These are phyloP conservation scores for Tinea semifulvella DNA, from an alignment of 2,888 invertebrate species.

Conservation along the genomic window DNA sequence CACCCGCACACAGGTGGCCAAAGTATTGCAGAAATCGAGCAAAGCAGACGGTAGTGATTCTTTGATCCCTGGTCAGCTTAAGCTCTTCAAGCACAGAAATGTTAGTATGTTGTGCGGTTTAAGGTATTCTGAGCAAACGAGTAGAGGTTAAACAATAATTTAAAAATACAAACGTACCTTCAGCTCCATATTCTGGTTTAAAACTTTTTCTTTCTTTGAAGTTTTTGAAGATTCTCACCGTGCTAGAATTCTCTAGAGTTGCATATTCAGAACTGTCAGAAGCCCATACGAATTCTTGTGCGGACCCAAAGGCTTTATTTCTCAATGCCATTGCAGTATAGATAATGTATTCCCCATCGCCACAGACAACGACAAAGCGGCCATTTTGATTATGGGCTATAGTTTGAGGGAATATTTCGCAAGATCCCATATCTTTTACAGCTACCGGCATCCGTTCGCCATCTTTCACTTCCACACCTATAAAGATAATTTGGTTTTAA, in stretches of 20 bases:
- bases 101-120: too few species aligned
- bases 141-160: not conserved
- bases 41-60: too few species aligned
- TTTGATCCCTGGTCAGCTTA: too few species aligned
- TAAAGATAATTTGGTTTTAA: too few species aligned
- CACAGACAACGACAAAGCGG: constrained; percentile 91
- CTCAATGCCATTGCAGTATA: constrained; percentile 99
- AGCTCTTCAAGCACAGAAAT: too few species aligned
- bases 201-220: constrained; percentile 97
- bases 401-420: constrained; percentile 99
- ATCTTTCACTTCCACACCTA: constrained; percentile 79
- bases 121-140: too few species aligned
- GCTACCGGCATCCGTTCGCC: constrained; percentile 93
- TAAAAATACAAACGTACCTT: constrained; percentile 64
- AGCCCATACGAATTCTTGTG: constrained; percentile 99
- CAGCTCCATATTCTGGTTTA: constrained; percentile 96
- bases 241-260: constrained; percentile 87
- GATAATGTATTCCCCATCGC: constrained; percentile 99
- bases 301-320: constrained; percentile 98
- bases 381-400: constrained; percentile 99
- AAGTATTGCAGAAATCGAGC: too few species aligned
- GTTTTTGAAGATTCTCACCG: constrained; percentile 95
- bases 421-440: constrained; percentile 98
- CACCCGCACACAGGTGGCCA: too few species aligned
- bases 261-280: constrained; percentile 94